Evolutionary conservation across 2,888 invertebrate genomes (phyloP).

Genomic region (Aquatica leii): DNA sequence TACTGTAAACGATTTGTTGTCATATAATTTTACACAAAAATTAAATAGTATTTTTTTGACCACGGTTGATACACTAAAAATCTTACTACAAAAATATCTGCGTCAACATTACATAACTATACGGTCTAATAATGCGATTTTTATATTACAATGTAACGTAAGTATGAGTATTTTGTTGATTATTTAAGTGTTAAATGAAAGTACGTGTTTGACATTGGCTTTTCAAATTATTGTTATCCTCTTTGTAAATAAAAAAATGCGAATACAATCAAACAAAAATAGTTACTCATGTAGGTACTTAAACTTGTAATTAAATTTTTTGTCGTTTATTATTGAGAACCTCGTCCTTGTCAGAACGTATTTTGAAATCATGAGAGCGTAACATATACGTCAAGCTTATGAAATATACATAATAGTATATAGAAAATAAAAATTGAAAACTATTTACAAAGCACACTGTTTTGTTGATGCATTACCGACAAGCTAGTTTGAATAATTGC

Average conservation of each 20-base stretch:
- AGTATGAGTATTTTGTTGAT: no score
- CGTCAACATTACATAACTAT: no score
- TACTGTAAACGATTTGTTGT: no score
- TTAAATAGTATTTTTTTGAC: no score
- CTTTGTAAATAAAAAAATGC: conserved; percentile 1
- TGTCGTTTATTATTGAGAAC: conserved; percentile 23
- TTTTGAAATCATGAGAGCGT: conserved; percentile 22
- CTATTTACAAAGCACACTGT: conserved; percentile 10
- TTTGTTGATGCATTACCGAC: no score
- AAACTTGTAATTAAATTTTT: conserved; percentile 28
- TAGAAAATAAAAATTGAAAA: conserved; percentile 7
- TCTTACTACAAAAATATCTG: no score
- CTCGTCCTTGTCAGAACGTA: conserved; percentile 24
- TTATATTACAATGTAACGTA: no score
- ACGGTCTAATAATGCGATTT: no score
- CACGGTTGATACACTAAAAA: no score
- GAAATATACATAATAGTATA: conserved; percentile 7
- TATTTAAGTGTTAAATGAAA: no score
- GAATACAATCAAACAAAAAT: conserved; percentile 4
- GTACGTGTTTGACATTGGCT: background rate
- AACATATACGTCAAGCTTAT: conserved; percentile 5
- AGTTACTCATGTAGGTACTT: conserved; percentile 21
- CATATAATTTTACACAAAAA: no score
- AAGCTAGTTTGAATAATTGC: conserved; percentile 1
- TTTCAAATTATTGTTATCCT: conserved; percentile 7